Percentiles rank a stretch among this genome's conserved stretches.
Conservation (phyloP, 2,888 invertebrate species). For the Ophioninae sp. region DNA sequence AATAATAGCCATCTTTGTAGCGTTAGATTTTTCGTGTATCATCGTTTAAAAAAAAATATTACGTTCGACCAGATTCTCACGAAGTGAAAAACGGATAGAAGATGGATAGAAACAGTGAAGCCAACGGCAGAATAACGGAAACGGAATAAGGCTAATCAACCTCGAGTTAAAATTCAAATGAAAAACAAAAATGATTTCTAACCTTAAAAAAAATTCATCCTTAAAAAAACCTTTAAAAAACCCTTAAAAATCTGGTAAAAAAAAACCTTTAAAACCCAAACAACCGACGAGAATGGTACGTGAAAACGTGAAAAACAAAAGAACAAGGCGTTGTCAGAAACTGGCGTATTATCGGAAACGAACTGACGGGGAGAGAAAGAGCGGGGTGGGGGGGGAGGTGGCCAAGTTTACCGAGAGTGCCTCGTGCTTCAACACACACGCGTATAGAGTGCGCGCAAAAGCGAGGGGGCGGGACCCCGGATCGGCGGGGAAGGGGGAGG, state of each 20-base stretch:
- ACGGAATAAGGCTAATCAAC: not conserved
- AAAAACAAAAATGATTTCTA: not conserved
- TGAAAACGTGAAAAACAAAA: not conserved
- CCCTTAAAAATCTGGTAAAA: no score
- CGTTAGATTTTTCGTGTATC: not conserved
- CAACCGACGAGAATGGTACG: not conserved
- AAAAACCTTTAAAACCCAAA: not conserved
- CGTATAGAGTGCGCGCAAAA: not conserved
- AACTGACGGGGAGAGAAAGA: not conserved
- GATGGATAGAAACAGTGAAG: no score
- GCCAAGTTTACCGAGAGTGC: slow-evolving; percentile 17
- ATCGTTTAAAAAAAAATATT: not conserved
- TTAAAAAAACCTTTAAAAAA: no score
- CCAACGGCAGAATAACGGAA: not conserved
- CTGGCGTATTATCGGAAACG: slow-evolving; percentile 8
- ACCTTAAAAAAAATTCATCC: not conserved
- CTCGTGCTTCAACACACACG: slow-evolving; percentile 6
- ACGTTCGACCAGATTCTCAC: not conserved
- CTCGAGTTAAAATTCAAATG: not conserved
- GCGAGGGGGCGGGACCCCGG: not conserved
- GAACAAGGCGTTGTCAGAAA: not conserved
- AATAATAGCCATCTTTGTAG: not conserved
- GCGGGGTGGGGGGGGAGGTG: not conserved
- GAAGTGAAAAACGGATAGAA: not conserved
- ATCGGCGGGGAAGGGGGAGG: no score